Percentiles rank a stretch among this genome's conserved stretches.
These are phyloP conservation scores for Suillia variegata DNA, from an alignment of 2,888 invertebrate genomes.

Conservation along the genomic window DNA sequence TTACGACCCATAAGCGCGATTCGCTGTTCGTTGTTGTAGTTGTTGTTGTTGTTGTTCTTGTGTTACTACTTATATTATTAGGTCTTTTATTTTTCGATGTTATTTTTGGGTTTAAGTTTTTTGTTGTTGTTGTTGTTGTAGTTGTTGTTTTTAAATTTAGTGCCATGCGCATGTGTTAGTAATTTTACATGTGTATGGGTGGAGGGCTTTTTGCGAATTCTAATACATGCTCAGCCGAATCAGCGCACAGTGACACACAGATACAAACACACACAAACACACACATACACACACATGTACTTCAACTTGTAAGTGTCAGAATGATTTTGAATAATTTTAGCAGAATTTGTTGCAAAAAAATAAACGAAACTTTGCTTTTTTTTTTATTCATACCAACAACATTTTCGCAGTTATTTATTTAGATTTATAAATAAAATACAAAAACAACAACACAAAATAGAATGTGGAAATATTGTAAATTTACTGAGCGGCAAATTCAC, in stretches of 20 bases:
- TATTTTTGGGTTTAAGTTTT: slow-evolving; percentile 22
- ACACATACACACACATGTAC: slow-evolving; percentile 21
- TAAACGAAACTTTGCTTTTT: too few relatives aligned
- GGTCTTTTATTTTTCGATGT: slow-evolving; percentile 31
- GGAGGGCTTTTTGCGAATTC: slow-evolving; percentile 41
- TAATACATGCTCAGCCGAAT: slow-evolving; percentile 15
- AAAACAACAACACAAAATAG: too few relatives aligned
- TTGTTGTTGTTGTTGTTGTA: slow-evolving; percentile 39
- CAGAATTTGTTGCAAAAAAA: slow-evolving; percentile 23
- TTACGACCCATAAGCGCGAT: slow-evolving; percentile 59
- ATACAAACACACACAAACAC: slow-evolving; percentile 15
- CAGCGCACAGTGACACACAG: slow-evolving; percentile 24
- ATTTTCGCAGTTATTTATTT: too few relatives aligned
- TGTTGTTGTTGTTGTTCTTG: slow-evolving; percentile 37
- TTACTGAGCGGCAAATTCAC: too few relatives aligned
- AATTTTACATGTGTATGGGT: slow-evolving; percentile 51
- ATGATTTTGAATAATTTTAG: slow-evolving; percentile 42
- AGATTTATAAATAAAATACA: too few relatives aligned
- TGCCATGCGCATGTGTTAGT: slow-evolving; percentile 29
- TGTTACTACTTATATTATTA: slow-evolving; percentile 51
- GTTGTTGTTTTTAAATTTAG: slow-evolving; percentile 41
- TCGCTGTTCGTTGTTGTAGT: slow-evolving; percentile 37
- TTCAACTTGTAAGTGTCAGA: slow-evolving; percentile 34
- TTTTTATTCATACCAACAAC: too few relatives aligned
- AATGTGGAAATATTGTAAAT: too few relatives aligned